phyloP scores from a whole-genome alignment of 2,888 invertebrate genomes.

The Chymomyza amoena region DNA sequence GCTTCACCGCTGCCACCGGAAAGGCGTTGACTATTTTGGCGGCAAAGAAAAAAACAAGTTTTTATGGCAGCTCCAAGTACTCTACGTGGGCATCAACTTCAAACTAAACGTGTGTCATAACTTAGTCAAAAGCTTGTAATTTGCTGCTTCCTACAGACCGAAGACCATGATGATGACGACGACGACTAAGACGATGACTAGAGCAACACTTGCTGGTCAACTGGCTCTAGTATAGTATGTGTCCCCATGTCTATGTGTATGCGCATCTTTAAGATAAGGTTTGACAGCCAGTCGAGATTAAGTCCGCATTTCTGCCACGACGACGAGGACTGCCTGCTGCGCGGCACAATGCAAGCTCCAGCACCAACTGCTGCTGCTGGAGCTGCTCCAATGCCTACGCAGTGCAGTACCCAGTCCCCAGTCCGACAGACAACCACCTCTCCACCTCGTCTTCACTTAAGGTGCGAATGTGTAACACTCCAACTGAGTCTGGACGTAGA shows the following conservation, averaged over 20 bases:
- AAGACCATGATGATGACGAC: constrained; percentile 15
- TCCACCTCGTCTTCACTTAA: background rate
- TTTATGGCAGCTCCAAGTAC: background rate
- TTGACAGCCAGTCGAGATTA: constrained; percentile 51
- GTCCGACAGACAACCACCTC: background rate
- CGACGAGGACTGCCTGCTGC: constrained; percentile 12
- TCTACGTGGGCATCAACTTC: constrained; percentile 5
- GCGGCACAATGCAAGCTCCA: constrained; percentile 3
- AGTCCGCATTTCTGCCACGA: constrained; percentile 21
- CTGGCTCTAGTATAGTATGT: constrained; percentile 18
- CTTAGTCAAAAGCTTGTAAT: constrained; percentile 48
- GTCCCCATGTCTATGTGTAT: background rate
- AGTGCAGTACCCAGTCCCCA: background rate
- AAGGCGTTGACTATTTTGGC: background rate
- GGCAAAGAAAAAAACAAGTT: background rate
- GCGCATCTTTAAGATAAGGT: constrained; percentile 55
- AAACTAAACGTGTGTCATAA: constrained; percentile 51
- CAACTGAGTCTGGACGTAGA: constrained; percentile 28
- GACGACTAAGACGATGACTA: background rate
- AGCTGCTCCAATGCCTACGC: constrained; percentile 28
- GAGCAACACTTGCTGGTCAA: constrained; percentile 10
- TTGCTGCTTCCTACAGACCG: constrained; percentile 41
- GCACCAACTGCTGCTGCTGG: background rate
- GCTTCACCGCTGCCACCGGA: background rate
- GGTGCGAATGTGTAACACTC: constrained; percentile 34